A percentile compares a stretch with the other conserved stretches of the same genome.
These are phyloP conservation scores for Xiphorhynchus elegans DNA, from an alignment of 2,113 vertebrate species.

Conservation along the genomic window DNA sequence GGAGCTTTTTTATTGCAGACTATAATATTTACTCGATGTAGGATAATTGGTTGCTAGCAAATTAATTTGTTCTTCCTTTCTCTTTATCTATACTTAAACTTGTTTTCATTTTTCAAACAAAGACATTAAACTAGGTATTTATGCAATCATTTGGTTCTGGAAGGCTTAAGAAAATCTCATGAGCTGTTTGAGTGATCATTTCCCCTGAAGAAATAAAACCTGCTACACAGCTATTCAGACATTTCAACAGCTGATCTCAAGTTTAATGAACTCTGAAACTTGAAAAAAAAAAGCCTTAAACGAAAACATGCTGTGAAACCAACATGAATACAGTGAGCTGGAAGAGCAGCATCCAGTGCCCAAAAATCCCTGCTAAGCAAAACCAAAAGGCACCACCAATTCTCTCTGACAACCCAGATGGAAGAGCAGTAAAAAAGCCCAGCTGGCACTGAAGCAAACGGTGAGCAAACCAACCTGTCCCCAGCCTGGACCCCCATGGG, in stretches of 20 bases:
- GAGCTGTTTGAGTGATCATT: neutral
- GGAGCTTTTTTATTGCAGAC: neutral
- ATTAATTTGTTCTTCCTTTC: neutral
- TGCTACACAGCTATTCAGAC: neutral
- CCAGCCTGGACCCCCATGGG: conserved; percentile 94
- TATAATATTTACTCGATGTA: neutral
- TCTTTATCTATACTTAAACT: neutral
- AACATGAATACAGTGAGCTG: neutral
- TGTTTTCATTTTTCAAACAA: neutral
- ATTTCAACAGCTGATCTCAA: neutral
- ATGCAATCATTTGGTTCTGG: neutral
- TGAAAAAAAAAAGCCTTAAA: neutral
- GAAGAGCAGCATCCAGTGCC: neutral
- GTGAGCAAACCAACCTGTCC: conserved; percentile 81
- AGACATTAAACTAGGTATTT: neutral
- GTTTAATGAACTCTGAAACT: neutral
- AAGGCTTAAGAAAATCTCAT: neutral
- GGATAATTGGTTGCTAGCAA: neutral
- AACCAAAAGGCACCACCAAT: neutral
- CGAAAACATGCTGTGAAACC: neutral
- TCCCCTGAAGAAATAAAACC: neutral
- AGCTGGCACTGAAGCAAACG: neutral
- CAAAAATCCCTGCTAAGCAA: neutral
- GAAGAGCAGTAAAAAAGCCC: neutral
- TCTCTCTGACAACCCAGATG: neutral